phyloP scores from a whole-genome alignment of 2,113 vertebrate genomes.

The Emydura subglobosa region DNA sequence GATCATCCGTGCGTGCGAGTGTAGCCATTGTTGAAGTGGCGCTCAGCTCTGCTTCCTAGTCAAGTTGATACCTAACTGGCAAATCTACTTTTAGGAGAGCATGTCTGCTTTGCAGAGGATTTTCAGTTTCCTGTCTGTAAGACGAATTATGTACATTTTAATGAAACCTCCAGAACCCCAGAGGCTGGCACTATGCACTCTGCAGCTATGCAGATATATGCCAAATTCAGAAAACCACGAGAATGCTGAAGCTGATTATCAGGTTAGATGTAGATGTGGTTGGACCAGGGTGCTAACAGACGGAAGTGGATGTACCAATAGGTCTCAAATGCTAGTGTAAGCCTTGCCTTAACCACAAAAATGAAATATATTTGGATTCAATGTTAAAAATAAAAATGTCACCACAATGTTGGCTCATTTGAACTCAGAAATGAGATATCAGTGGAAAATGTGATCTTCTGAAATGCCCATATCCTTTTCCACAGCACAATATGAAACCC shows the following conservation, averaged over 20 bases:
- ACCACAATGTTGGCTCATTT: conserved; percentile 7
- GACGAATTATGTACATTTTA: conserved; percentile 16
- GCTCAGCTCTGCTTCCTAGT: neutral
- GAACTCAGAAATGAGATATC: conserved; percentile 46
- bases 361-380: neutral
- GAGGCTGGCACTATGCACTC: neutral
- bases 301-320: conserved; percentile 34
- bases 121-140: conserved; percentile 26
- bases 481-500: neutral
- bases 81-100: neutral
- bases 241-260: conserved; percentile 17
- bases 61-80: neutral
- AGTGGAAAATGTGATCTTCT: conserved; percentile 49
- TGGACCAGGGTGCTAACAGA: conserved; percentile 15
- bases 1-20: fast-evolving
- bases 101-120: neutral
- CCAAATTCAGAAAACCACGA: conserved; percentile 21
- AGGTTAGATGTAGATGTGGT: conserved; percentile 27
- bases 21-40: neutral
- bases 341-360: conserved; percentile 30
- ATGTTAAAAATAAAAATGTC: conserved; percentile 39
- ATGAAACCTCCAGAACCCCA: conserved; percentile 44
- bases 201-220: neutral
- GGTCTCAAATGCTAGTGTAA: neutral
- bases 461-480: conserved; percentile 43